Conservation (phyloP, 2,113 vertebrate genomes). For the Pyrgilauda ruficollis region DNA sequence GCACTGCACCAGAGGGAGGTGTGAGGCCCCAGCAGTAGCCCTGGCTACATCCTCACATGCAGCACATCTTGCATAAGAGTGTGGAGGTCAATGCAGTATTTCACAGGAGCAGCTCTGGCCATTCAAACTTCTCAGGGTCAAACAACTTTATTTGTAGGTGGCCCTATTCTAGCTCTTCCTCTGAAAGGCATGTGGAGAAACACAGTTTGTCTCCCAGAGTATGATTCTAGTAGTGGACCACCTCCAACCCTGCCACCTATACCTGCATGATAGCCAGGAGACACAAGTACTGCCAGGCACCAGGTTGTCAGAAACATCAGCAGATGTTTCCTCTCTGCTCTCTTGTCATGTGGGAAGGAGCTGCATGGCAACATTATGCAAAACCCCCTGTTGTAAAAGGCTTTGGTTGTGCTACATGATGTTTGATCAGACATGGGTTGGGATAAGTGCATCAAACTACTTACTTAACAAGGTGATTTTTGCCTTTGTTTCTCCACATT, state of each 20-base stretch:
- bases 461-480: not conserved
- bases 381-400: not conserved
- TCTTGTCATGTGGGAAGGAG: not conserved
- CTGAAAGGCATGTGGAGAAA: not conserved
- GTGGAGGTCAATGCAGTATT: not conserved
- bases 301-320: not conserved
- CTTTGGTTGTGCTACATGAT: not conserved
- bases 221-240: not conserved
- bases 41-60: not conserved
- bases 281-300: not conserved
- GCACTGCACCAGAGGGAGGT: not conserved
- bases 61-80: not conserved
- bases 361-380: not conserved
- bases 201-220: not conserved
- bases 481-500: not conserved
- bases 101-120: not conserved
- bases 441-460: not conserved
- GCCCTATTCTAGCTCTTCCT: not conserved
- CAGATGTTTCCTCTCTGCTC: not conserved
- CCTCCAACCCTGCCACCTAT: not conserved
- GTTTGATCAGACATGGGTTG: not conserved
- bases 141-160: not conserved
- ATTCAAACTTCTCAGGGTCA: not conserved
- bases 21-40: not conserved
- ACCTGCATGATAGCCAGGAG: not conserved